Evolutionary conservation across 1,140 invertebrate genomes (phyloP).

Genomic region (Panulirus ornatus): DNA sequence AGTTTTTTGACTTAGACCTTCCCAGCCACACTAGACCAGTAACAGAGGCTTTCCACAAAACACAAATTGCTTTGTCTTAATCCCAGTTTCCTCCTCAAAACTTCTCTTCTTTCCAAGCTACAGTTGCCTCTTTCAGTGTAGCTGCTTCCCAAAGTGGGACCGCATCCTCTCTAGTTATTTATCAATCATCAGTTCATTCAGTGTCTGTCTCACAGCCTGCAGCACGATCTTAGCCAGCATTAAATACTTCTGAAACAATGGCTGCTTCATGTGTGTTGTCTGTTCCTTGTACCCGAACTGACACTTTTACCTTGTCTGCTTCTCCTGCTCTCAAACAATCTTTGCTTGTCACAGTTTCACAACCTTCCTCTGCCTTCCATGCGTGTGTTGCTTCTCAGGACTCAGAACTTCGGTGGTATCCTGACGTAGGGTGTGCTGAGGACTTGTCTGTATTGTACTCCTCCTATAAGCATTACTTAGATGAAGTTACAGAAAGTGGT

Average conservation of each 20-base stretch:
- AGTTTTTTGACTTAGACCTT: slow-evolving; percentile 31
- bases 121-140: slow-evolving; percentile 24
- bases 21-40: slow-evolving; percentile 8
- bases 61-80: slow-evolving; percentile 11
- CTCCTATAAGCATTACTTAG: slow-evolving; percentile 31
- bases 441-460: slow-evolving; percentile 47
- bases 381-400: slow-evolving; percentile 49
- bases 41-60: slow-evolving; percentile 28
- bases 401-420: slow-evolving; percentile 33
- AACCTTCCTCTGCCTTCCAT: slow-evolving; percentile 62
- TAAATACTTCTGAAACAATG: slow-evolving; percentile 25
- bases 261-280: neutral
- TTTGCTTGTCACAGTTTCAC: slow-evolving; percentile 2
- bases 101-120: slow-evolving; percentile 24
- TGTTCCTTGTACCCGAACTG: neutral
- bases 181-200: neutral
- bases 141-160: slow-evolving; percentile 16
- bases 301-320: slow-evolving; percentile 14
- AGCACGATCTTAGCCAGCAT: slow-evolving; percentile 6
- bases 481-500: slow-evolving; percentile 33
- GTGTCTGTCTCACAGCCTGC: slow-evolving; percentile 28
- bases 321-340: slow-evolving; percentile 1
- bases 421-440: no score
- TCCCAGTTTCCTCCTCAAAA: slow-evolving; percentile 2
- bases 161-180: slow-evolving; percentile 11